Conservation (phyloP, 2,888 invertebrate genomes). For the Rhyacophila evoluta region DNA sequence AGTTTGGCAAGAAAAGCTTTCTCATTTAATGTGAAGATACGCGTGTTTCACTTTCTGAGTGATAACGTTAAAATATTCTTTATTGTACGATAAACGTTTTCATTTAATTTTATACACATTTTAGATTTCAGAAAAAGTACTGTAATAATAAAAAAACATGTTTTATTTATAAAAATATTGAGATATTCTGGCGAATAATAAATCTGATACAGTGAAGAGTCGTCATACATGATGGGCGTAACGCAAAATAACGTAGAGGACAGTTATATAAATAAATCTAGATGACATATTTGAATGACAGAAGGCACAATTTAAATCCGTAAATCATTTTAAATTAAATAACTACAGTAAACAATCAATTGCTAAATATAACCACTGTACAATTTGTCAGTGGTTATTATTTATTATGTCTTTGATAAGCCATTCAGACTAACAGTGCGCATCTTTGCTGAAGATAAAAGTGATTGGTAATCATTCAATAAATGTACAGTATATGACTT, state of each 20-base stretch:
- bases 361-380: not conserved
- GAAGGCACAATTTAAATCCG: not conserved
- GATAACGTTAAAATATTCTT: no score
- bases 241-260: not conserved
- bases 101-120: no score
- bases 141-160: no score
- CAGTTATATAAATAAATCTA: not conserved
- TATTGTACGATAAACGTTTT: no score
- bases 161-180: no score
- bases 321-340: conserved; percentile 22
- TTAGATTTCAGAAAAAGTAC: no score
- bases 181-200: no score
- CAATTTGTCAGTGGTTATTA: not conserved
- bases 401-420: not conserved
- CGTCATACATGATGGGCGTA: not conserved
- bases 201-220: no score
- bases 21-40: no score
- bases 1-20: no score
- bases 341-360: conserved; percentile 22
- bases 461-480: conserved; percentile 2
- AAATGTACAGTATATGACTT: no score
- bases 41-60: no score
- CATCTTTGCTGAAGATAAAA: not conserved
- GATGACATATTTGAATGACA: conserved; percentile 2
- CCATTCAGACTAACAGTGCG: not conserved